A percentile compares a stretch with the other conserved stretches of the same genome.
These are phyloP conservation scores for Venustoraphidia nigricollis DNA, from an alignment of 2,888 invertebrate species.

Conservation along the genomic window DNA sequence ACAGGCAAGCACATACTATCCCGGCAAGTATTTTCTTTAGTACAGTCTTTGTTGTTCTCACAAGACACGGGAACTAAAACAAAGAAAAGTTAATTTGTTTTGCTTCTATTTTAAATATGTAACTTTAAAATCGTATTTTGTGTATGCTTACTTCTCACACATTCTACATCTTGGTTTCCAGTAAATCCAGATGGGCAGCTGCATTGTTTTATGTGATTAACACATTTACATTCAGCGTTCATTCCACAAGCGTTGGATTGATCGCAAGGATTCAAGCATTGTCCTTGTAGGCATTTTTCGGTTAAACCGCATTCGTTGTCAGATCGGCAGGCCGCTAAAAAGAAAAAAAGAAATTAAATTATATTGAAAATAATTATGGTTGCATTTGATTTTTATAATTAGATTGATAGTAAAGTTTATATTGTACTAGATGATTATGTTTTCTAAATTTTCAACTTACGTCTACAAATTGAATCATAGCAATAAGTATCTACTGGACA, in stretches of 20 bases:
- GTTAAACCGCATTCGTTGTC: slow-evolving; percentile 63
- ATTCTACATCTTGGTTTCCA: slow-evolving; percentile 69
- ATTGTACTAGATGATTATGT: slow-evolving; percentile 3
- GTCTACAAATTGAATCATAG: slow-evolving; percentile 64
- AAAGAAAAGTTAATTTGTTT: slow-evolving; percentile 5
- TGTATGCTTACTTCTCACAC: slow-evolving; percentile 55
- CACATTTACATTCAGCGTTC: slow-evolving; percentile 60
- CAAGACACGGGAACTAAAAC: slow-evolving; percentile 63
- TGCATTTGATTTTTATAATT: background rate
- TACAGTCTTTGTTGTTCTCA: slow-evolving; percentile 51
- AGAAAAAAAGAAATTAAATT: background rate
- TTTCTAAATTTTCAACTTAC: slow-evolving; percentile 34
- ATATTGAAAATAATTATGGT: background rate
- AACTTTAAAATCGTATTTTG: background rate
- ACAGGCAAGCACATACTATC: slow-evolving; percentile 69
- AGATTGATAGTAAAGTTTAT: background rate
- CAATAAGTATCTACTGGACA: slow-evolving; percentile 71
- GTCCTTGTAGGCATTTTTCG: slow-evolving; percentile 70
- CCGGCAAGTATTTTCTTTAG: slow-evolving; percentile 54
- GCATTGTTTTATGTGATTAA: slow-evolving; percentile 62
- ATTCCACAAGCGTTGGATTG: slow-evolving; percentile 65
- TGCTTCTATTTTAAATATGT: background rate
- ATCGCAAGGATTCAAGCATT: slow-evolving; percentile 68
- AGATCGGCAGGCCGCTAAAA: slow-evolving; percentile 56
- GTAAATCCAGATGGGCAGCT: slow-evolving; percentile 74